These are phyloP conservation scores for Hormiphora californensis DNA, from an alignment of 37 sponge, comb jelly and placozoan genomes.

Conservation along the genomic window DNA sequence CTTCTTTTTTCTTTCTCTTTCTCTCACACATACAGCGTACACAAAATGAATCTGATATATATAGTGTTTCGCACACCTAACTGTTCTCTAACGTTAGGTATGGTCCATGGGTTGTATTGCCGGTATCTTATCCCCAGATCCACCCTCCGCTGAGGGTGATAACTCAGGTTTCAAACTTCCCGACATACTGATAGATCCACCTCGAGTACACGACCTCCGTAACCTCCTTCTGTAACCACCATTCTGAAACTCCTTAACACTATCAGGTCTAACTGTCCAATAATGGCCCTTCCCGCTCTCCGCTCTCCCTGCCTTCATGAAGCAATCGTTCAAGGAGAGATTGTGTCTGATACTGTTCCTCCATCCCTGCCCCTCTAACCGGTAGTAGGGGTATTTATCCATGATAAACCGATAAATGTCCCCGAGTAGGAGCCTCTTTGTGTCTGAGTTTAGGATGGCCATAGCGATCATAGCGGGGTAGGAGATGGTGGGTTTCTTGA, in stretches of 20 bases:
- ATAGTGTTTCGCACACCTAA: too few relatives aligned
- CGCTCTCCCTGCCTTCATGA: constrained; percentile 54
- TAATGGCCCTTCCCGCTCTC: constrained; percentile 52
- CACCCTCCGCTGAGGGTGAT: too few relatives aligned
- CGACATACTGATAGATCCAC: constrained; percentile 51
- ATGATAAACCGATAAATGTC: constrained; percentile 38
- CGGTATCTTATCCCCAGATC: too few relatives aligned
- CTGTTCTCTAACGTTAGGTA: too few relatives aligned
- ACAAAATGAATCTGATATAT: too few relatives aligned
- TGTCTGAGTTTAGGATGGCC: constrained; percentile 51
- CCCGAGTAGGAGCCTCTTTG: constrained; percentile 34
- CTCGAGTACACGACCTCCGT: constrained; percentile 20
- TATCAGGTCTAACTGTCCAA: constrained; percentile 48
- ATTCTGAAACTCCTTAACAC: constrained; percentile 47
- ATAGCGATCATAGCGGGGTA: constrained; percentile 52
- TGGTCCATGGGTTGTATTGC: too few relatives aligned
- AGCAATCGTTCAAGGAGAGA: constrained; percentile 40
- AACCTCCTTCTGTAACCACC: constrained; percentile 39
- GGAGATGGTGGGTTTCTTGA: constrained; percentile 40
- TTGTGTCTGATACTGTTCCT: constrained; percentile 45
- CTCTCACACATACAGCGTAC: too few relatives aligned
- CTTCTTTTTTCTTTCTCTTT: too few relatives aligned
- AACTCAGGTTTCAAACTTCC: too few relatives aligned
- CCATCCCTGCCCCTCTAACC: constrained; percentile 54
- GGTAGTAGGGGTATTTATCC: constrained; percentile 44